phyloP scores from a whole-genome alignment of 2,888 invertebrate species.

The Mamestra brassicae region DNA sequence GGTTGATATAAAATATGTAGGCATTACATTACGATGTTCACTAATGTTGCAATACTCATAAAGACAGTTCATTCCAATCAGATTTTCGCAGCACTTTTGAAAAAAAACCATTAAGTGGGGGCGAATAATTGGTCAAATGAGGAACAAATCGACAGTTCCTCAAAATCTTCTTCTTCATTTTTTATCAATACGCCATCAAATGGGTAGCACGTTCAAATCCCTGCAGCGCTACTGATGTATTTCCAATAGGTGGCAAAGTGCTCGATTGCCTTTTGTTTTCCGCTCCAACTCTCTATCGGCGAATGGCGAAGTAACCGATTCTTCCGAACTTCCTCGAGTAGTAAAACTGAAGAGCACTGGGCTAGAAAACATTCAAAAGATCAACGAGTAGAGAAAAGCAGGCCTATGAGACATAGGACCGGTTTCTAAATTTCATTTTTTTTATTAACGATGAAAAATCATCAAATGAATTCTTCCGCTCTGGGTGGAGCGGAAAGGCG shows the following conservation, averaged over 20 bases:
- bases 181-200: not conserved
- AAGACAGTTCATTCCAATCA: not conserved
- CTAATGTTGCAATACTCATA: not conserved
- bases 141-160: not conserved
- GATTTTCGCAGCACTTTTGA: too few species aligned
- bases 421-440: too few species aligned
- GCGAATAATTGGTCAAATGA: too few species aligned
- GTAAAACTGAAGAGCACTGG: slow-evolving; percentile 48
- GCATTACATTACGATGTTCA: not conserved
- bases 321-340: slow-evolving; percentile 42
- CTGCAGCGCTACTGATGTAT: slow-evolving; percentile 36
- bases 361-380: slow-evolving; percentile 44
- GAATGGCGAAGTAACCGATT: slow-evolving; percentile 38
- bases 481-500: too few species aligned
- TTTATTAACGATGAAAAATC: too few species aligned
- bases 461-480: too few species aligned
- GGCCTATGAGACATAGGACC: not conserved
- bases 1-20: too few species aligned
- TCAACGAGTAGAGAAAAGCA: slow-evolving; percentile 7
- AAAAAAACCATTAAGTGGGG: too few species aligned
- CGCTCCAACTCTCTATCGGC: slow-evolving; percentile 46
- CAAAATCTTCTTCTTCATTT: not conserved
- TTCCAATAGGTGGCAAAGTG: slow-evolving; percentile 54
- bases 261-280: slow-evolving; percentile 61
- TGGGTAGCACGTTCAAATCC: slow-evolving; percentile 6